These are phyloP conservation scores for Rallus crepitans DNA, from an alignment of 2,797 vertebrate species.

Conservation along the genomic window DNA sequence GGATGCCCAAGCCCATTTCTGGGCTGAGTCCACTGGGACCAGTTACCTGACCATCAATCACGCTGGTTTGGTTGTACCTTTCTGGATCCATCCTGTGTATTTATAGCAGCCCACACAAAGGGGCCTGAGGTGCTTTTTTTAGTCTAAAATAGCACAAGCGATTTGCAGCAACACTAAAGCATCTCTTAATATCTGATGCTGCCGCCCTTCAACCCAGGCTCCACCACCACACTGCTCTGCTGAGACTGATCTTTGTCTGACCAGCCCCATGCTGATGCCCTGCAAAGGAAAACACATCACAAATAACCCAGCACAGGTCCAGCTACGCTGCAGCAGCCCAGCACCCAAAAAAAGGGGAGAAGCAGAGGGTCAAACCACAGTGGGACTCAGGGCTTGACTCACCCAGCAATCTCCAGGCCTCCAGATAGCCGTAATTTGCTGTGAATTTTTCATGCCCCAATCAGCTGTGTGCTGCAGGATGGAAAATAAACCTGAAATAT, in stretches of 20 bases:
- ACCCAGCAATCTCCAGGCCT: not conserved
- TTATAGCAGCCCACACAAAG: not conserved
- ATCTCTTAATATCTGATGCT: not conserved
- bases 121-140: accelerated
- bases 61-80: too few relatives aligned
- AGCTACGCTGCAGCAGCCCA: not conserved
- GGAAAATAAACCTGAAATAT: conserved; percentile 67
- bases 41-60: too few relatives aligned
- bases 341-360: not conserved
- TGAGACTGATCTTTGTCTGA: too few relatives aligned
- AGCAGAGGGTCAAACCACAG: not conserved
- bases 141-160: not conserved
- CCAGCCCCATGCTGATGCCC: not conserved
- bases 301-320: not conserved
- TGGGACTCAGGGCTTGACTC: not conserved
- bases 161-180: not conserved
- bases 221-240: accelerated
- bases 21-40: not conserved
- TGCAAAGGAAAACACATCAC: not conserved
- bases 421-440: not conserved
- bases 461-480: conserved; percentile 7
- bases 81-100: too few relatives aligned
- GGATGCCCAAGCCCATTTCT: not conserved
- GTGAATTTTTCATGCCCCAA: conserved; percentile 46
- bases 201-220: not conserved